Conservation (phyloP, 2,797 vertebrate genomes). For the Pagetopsis macropterus region DNA sequence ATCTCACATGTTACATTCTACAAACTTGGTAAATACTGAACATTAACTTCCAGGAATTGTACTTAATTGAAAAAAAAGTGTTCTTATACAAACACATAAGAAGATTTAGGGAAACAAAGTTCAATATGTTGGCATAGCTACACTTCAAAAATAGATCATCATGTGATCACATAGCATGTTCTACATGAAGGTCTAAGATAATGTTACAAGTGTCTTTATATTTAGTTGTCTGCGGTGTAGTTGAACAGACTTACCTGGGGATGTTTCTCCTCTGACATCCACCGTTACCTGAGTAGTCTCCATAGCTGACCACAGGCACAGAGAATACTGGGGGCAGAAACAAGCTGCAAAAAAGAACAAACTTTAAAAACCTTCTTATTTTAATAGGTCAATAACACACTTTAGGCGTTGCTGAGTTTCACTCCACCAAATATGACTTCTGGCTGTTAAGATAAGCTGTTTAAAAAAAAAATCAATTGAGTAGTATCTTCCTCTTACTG, state of each 20-base stretch:
- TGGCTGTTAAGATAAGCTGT: no score
- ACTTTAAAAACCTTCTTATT: no score
- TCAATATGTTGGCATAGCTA: not conserved
- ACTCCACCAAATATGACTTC: no score
- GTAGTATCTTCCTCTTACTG: not conserved
- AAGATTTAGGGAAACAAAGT: not conserved
- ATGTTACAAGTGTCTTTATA: not conserved
- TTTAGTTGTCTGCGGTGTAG: not conserved
- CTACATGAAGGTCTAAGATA: not conserved
- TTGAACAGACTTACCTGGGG: slow-evolving; percentile 83
- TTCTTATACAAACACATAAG: not conserved
- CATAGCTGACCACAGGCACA: slow-evolving; percentile 79
- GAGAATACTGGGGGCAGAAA: slow-evolving; percentile 13
- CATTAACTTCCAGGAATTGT: no score
- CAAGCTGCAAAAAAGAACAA: slow-evolving; percentile 40
- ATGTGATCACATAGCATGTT: not conserved
- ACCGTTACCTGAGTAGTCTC: slow-evolving; percentile 88
- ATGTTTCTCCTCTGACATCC: slow-evolving; percentile 86
- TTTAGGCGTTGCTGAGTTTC: accelerated
- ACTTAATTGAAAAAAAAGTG: no score
- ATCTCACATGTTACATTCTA: not conserved
- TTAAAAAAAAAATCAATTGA: not conserved
- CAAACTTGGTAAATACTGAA: not conserved
- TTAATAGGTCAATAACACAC: not conserved
- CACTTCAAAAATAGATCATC: not conserved